Conservation (phyloP, 2,113 vertebrate species). For the Marcusenius ussheri region DNA sequence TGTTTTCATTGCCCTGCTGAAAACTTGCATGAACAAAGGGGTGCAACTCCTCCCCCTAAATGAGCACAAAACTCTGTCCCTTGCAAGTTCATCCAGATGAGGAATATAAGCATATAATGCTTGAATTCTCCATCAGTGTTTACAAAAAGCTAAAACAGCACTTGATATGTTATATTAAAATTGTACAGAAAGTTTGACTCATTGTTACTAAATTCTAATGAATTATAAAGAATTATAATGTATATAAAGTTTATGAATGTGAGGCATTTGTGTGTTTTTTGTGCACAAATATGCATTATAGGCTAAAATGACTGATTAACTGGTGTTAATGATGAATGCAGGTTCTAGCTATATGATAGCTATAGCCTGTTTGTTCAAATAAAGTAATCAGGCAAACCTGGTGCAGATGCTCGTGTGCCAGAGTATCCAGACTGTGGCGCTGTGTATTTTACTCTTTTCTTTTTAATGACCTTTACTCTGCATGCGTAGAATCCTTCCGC, state of each 20-base stretch:
- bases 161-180: conserved; percentile 7
- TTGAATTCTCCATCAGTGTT: background rate
- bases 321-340: conserved; percentile 19
- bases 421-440: conserved; percentile 12
- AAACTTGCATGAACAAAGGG: background rate
- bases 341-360: conserved; percentile 2
- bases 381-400: background rate
- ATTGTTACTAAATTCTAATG: background rate
- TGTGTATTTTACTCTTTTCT: conserved; percentile 10
- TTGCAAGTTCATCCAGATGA: background rate
- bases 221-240: background rate
- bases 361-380: background rate
- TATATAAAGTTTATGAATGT: background rate
- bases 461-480: conserved; percentile 26
- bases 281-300: conserved; percentile 13
- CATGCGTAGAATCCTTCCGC: conserved; percentile 30
- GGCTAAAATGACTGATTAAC: conserved; percentile 1
- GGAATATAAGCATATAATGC: background rate
- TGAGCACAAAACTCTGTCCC: background rate
- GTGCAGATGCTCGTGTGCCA: too few species aligned
- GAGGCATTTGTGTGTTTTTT: background rate
- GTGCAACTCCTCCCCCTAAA: background rate
- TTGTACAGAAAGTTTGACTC: conserved; percentile 13
- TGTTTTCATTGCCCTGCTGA: background rate
- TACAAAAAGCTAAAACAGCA: conserved; percentile 23